phyloP scores from a whole-genome alignment of 2,888 invertebrate species.

The Alloplasta piceator region DNA sequence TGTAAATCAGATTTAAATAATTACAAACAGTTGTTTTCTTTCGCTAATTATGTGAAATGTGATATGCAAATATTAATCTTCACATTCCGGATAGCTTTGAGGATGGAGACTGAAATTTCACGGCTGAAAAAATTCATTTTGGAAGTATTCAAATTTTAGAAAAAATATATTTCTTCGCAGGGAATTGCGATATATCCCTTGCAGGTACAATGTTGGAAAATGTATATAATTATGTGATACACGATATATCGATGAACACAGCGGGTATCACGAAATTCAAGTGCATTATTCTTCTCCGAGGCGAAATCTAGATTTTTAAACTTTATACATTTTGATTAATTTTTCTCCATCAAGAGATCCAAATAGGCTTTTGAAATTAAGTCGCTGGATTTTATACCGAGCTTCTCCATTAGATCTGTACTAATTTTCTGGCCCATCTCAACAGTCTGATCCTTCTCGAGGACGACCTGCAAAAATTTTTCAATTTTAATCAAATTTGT shows the following conservation, averaged over 20 bases:
- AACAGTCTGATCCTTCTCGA: constrained; percentile 87
- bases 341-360: constrained; percentile 85
- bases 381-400: constrained; percentile 87
- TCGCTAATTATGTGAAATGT: not conserved
- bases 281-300: not conserved
- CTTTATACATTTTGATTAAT: constrained; percentile 12
- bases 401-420: constrained; percentile 87
- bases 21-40: not conserved
- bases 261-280: constrained; percentile 8
- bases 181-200: constrained; percentile 8
- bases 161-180: constrained; percentile 43
- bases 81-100: not conserved
- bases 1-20: not conserved
- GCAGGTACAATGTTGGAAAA: constrained; percentile 14
- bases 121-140: not conserved
- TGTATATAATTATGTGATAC: not conserved
- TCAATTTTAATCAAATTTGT: no score
- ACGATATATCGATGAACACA: constrained; percentile 25
- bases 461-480: constrained; percentile 85
- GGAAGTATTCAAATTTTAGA: constrained; percentile 8
- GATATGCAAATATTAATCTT: not conserved
- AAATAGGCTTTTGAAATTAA: constrained; percentile 91
- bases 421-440: constrained; percentile 90
- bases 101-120: not conserved
- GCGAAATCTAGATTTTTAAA: not conserved